Conservation (phyloP, 2,888 invertebrate species). For the Orthosia gracilis region DNA sequence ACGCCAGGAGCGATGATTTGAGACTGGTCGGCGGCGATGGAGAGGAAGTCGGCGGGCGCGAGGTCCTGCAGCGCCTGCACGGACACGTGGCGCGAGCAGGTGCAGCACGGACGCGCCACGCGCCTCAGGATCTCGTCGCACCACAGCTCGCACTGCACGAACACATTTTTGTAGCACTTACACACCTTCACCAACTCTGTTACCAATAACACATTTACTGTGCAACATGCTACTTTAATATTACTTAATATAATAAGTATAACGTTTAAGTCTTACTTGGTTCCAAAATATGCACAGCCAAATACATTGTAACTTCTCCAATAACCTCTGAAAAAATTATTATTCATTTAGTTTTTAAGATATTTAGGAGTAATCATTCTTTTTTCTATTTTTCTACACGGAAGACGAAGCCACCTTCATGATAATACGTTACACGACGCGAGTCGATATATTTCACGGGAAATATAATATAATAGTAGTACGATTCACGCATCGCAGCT, state of each 20-base stretch:
- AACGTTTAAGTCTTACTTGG: constrained; percentile 77
- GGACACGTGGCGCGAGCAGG: constrained; percentile 81
- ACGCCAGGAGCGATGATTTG: constrained; percentile 73
- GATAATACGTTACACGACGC: too few relatives aligned
- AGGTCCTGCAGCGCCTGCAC: constrained; percentile 76
- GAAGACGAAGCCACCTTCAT: background rate
- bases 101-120: constrained; percentile 81
- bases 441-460: too few relatives aligned
- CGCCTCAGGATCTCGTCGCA: constrained; percentile 84
- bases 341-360: background rate
- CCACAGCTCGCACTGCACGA: constrained; percentile 87
- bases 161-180: constrained; percentile 87
- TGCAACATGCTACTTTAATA: background rate
- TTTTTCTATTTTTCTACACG: too few relatives aligned
- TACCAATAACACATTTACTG: constrained; percentile 15
- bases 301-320: constrained; percentile 80
- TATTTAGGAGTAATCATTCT: too few relatives aligned
- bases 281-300: constrained; percentile 81
- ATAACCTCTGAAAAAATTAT: constrained; percentile 80
- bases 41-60: constrained; percentile 67
- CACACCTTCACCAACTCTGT: constrained; percentile 83
- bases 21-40: constrained; percentile 66
- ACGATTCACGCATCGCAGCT: too few relatives aligned
- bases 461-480: too few relatives aligned
- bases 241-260: background rate